These are phyloP conservation scores for Abramis brama DNA, from an alignment of 2,113 vertebrate species.

Conservation along the genomic window DNA sequence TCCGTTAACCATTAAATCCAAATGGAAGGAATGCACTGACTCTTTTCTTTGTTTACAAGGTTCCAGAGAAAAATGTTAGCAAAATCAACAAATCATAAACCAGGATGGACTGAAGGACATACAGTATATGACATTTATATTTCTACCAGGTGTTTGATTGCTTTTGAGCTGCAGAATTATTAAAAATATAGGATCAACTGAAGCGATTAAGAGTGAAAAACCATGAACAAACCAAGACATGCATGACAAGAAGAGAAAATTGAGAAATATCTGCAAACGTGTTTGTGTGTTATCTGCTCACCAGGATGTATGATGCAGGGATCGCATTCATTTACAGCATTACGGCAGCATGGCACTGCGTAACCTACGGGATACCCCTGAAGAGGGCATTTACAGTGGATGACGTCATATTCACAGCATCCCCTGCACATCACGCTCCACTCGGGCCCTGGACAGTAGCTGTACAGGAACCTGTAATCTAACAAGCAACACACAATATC, in stretches of 20 bases:
- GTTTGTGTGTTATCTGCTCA: constrained; percentile 59
- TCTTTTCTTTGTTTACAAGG: background rate
- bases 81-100: background rate
- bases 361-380: constrained; percentile 90
- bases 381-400: constrained; percentile 90
- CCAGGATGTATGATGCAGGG: constrained; percentile 97
- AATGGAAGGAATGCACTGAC: background rate
- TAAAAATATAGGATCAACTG: background rate
- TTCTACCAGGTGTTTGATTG: background rate
- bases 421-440: constrained; percentile 97
- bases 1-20: background rate
- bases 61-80: background rate
- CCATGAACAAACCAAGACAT: background rate
- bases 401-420: constrained; percentile 94
- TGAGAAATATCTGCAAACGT: background rate
- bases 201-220: background rate
- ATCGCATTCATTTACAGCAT: constrained; percentile 92
- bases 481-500: constrained; percentile 7
- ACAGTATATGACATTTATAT: background rate
- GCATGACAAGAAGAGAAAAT: background rate
- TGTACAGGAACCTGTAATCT: constrained; percentile 93
- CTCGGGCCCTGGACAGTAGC: constrained; percentile 90
- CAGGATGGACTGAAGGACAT: background rate
- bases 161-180: background rate
- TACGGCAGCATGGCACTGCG: constrained; percentile 95